Percentiles rank a stretch among this genome's conserved stretches.
Conservation (phyloP, 1,140 invertebrate species). For the Sarcophaga bullata region DNA sequence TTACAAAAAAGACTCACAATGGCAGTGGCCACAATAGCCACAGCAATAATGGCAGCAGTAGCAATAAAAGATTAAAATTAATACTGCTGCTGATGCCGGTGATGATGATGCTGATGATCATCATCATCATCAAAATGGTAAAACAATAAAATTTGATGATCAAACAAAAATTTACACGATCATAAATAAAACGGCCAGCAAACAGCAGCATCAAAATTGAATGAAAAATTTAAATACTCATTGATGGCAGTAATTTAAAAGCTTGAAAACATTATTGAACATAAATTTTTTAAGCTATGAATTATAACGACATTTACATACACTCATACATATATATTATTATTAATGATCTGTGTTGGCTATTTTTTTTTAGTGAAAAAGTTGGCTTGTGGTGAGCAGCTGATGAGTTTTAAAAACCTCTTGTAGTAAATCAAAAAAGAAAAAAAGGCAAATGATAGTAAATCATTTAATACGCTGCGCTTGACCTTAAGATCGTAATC, state of each 20-base stretch:
- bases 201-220: constrained; percentile 16
- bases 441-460: too few species aligned
- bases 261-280: background rate
- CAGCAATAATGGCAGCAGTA: background rate
- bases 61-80: constrained; percentile 11
- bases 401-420: too few species aligned
- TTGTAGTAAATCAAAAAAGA: too few species aligned
- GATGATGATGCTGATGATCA: background rate
- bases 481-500: too few species aligned
- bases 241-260: background rate
- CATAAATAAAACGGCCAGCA: constrained; percentile 31
- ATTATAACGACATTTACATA: too few species aligned
- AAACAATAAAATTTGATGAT: constrained; percentile 40
- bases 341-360: too few species aligned
- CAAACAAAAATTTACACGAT: constrained; percentile 40
- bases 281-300: too few species aligned
- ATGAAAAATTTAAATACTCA: background rate
- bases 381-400: too few species aligned
- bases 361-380: too few species aligned
- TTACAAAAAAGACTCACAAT: background rate
- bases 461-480: too few species aligned
- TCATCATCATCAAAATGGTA: constrained; percentile 28
- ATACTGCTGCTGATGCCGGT: background rate
- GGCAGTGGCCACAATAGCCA: background rate
- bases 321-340: too few species aligned